A percentile compares a stretch with the other conserved stretches of the same genome.
Conservation (phyloP, 1,140 invertebrate species). For the Eufriesea mexicana region DNA sequence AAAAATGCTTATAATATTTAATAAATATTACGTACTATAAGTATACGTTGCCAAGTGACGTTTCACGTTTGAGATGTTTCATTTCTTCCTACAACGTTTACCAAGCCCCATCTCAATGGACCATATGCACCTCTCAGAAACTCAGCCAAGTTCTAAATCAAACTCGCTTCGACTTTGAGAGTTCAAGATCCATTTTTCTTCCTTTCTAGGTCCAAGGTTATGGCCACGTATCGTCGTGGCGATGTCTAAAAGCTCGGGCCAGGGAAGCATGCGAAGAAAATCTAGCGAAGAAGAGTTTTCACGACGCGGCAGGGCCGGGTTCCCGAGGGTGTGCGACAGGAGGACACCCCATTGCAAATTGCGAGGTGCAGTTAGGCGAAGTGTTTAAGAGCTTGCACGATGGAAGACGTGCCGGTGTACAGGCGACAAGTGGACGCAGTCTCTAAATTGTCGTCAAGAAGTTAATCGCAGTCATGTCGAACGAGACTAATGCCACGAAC, state of each 20-base stretch:
- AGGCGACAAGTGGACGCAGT: constrained; percentile 2
- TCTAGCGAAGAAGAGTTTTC: background rate
- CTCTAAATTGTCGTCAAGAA: constrained; percentile 35
- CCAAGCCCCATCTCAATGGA: too few species aligned
- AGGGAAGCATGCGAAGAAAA: background rate
- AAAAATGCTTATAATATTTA: too few species aligned
- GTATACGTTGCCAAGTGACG: too few species aligned
- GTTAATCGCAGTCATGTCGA: constrained; percentile 42
- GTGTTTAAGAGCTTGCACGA: background rate
- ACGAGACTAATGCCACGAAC: constrained; percentile 63
- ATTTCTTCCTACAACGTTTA: too few species aligned
- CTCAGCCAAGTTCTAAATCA: background rate
- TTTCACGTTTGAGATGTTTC: too few species aligned
- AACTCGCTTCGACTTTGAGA: background rate
- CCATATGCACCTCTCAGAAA: too few species aligned
- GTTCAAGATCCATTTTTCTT: background rate
- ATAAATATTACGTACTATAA: too few species aligned
- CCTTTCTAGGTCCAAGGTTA: background rate
- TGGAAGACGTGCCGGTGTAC: constrained; percentile 25
- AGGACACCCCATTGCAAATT: background rate
- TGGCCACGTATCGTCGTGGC: background rate
- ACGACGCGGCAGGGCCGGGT: background rate
- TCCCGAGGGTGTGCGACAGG: too few species aligned
- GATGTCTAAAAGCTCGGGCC: too few species aligned
- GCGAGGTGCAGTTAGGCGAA: background rate